Base-by-base conservation (phyloP, 2,113 vertebrate genomes). In the Salvelinus namaycush region DNA sequence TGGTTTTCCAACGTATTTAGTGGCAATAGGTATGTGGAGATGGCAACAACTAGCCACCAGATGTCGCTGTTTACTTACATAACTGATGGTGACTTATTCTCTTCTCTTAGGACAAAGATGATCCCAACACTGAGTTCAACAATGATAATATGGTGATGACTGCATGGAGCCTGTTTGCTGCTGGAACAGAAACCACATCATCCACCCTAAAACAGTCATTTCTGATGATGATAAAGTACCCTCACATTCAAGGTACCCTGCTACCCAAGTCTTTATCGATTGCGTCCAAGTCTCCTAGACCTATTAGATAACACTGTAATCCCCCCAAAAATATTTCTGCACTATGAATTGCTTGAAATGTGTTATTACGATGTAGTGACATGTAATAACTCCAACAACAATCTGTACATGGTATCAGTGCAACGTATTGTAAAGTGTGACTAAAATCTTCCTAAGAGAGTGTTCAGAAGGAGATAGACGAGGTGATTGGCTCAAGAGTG, bases 391-490 rank as follows among this genome's bases (percentile, higher is more conserved):
- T 14, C 14, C 14, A 51, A 51, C 49, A 51, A 51, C 49, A 51
- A 51, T 4, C 12, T 1, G 14, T 51, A 51, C 11, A 51, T 51
- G 1, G 14, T 51, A 51, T 51, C 59, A 60, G 59, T 60, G 59
- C 12, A 57, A 13, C 3, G 3, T 60, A 20, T 22, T 60, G 16
- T 39, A 39, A 39, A 39, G 59, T 60, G 14, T 60, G 59, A 60
- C 20, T 2, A 22, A 51, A 60, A n/a, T 59, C 13, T 54, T 57
- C 54, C 22, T 65, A 73, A 95, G 93, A 89, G 75, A 91, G 91
- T 81, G 68, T 93, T 71, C 92, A 94, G 69, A 81, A 87, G 67
- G 94, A 95, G 86, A 92, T 95, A 0, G 90, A 93, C 22, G 13
- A 0, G 27, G 90, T 93, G 51, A 49, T 95, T 13, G 93, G 93